Evolutionary conservation across 1,140 invertebrate species (phyloP), one percentile per base, ranked within the genome.

Genomic region (Acromyrmex charruanus): DNA sequence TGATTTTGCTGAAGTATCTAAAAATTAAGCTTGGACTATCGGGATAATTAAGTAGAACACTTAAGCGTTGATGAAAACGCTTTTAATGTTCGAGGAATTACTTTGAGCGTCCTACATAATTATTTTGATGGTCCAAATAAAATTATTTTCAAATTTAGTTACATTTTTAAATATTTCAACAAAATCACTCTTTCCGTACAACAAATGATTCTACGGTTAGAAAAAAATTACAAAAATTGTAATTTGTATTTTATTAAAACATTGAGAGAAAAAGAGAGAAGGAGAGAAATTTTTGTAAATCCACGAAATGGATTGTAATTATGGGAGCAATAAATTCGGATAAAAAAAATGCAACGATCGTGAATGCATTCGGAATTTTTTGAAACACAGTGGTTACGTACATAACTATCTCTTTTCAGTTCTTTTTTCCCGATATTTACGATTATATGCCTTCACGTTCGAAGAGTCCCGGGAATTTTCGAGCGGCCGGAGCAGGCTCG

Each of bases 391-490:
- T 39, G 39, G 25, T 71, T 72, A 82, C 25, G 77, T 58, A 28
- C 10, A 44, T 14, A 39, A 81, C 49, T 44, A 59, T 59, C 44
- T 55, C 58, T 35, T 61, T 31, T 31, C 55, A 6, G 16, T 7
- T 3, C 35, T 25, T 49, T 49, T 59, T 58, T 39, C 3, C 3
- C 35, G 18, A 71, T 49, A 12, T 68, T 55, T 68, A 68, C 49
- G 49, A 72, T 58, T 31, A 53, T 25, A 69, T 71, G n/a, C 63
- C 9, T 39, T 44, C 53, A 18, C 53, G 35, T 51, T 31, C 53
- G n/a, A 74, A 7, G 58, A n/a, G 44, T 49, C 44, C 9, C 68
- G 14, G 55, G 53, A 72, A 53, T 84, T 74, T 69, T 84, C 18
- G 35, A 68, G 21, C 2, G 63, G 53, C 51, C 77, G n/a, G 3